These are phyloP conservation scores for Ictidomys tridecemlineatus DNA, from an alignment of 2,113 vertebrate genomes.

Conservation along the genomic window DNA sequence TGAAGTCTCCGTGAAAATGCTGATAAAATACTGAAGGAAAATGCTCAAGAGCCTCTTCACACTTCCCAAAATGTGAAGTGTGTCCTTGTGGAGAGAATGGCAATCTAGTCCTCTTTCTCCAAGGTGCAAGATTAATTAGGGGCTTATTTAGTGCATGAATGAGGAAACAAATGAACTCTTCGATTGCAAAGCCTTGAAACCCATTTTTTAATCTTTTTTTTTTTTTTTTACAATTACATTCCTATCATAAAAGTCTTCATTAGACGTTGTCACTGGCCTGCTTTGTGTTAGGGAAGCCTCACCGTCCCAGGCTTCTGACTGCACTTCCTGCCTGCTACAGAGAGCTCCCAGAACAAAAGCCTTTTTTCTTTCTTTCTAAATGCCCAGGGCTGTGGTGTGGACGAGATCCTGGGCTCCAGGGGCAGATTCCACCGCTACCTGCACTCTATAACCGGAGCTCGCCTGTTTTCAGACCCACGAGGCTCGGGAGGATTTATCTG, in stretches of 20 bases:
- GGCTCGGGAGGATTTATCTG: not conserved
- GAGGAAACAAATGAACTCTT: conserved; percentile 88
- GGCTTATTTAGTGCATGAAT: conserved; percentile 88
- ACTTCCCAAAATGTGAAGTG: conserved; percentile 88
- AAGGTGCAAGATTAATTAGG: conserved; percentile 89
- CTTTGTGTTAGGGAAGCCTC: conserved; percentile 81
- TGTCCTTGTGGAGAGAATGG: conserved; percentile 84
- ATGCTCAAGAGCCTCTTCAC: conserved; percentile 89
- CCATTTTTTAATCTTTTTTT: conserved; percentile 86
- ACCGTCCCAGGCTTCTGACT: conserved; percentile 69
- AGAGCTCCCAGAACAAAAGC: not conserved
- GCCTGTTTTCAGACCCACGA: not conserved
- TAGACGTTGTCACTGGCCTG: conserved; percentile 81
- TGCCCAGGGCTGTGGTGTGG: not conserved
- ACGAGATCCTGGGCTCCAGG: not conserved
- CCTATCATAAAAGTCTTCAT: conserved; percentile 87
- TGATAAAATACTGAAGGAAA: conserved; percentile 86
- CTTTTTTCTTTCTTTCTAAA: not conserved
- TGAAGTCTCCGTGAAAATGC: conserved; percentile 85
- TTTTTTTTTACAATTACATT: conserved; percentile 84
- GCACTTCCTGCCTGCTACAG: not conserved
- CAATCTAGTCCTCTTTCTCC: conserved; percentile 88
- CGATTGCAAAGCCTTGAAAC: conserved; percentile 85
- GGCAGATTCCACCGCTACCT: not conserved
- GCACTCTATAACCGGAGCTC: not conserved